phyloP scores from a whole-genome alignment of 2,888 invertebrate genomes.

The Lissocephala sabroskyi region DNA sequence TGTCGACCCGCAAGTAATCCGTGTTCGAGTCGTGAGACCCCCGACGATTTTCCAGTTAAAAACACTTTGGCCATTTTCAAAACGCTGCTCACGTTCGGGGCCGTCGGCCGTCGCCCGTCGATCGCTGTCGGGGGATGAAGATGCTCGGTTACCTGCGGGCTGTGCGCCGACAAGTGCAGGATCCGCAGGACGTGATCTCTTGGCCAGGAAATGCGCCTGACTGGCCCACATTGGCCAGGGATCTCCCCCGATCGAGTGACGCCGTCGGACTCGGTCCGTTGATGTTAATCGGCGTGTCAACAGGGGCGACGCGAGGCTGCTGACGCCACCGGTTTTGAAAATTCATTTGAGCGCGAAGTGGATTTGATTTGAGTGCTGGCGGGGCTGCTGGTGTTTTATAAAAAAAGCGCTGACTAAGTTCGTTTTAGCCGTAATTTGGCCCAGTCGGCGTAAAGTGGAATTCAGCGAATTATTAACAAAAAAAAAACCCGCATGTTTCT shows the following conservation, averaged over 20 bases:
- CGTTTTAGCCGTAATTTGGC: slow-evolving; percentile 44
- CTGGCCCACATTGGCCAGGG: no score
- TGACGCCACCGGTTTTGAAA: no score
- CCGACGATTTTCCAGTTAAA: slow-evolving; percentile 15
- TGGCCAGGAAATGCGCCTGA: no score
- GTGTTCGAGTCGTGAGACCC: background rate
- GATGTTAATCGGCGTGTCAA: no score
- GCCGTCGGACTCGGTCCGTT: no score
- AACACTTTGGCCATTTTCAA: slow-evolving; percentile 13
- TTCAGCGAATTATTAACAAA: background rate
- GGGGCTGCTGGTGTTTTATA: no score
- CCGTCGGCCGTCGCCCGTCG: background rate
- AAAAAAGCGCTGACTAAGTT: slow-evolving; percentile 45
- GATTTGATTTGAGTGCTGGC: background rate
- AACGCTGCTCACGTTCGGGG: slow-evolving; percentile 40
- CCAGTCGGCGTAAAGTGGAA: slow-evolving; percentile 41
- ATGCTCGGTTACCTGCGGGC: no score
- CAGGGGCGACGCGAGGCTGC: no score
- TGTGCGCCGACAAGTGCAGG: background rate
- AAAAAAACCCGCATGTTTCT: slow-evolving; percentile 2
- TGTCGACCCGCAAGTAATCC: slow-evolving; percentile 14
- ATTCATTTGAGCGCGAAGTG: no score
- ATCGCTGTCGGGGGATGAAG: no score
- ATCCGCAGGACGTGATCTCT: no score
- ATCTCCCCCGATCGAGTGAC: no score